Percentiles rank a stretch among this genome's conserved stretches.
Evolutionary conservation across 2,888 invertebrate species (phyloP).

Genomic region (Kuschelorhynchus macadamiae): DNA sequence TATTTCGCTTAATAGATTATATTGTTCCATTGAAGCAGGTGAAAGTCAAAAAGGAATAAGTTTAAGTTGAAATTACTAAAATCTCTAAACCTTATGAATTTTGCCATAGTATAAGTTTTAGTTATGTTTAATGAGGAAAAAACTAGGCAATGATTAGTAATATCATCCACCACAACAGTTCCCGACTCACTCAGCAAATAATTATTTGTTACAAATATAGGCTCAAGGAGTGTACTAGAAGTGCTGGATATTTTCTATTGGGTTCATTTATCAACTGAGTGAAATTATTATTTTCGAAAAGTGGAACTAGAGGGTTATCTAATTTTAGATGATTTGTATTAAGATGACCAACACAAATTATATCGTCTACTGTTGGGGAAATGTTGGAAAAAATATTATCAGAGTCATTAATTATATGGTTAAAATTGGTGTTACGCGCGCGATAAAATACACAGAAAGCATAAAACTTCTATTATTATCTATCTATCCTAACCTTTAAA

Average conservation of each 20-base stretch:
- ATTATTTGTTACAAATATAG: not conserved
- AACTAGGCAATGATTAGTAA: too few species aligned
- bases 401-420: not conserved
- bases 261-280: not conserved
- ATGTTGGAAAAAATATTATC: not conserved
- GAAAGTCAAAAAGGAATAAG: too few species aligned
- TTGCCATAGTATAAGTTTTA: too few species aligned
- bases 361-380: not conserved
- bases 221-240: not conserved
- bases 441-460: not conserved
- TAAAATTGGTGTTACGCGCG: not conserved
- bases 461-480: not conserved
- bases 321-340: not conserved
- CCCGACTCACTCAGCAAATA: not conserved
- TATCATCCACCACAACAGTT: too few species aligned
- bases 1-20: too few species aligned
- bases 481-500: not conserved
- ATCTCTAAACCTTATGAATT: too few species aligned
- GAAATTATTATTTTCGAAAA: not conserved
- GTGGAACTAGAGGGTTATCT: not conserved
- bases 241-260: not conserved
- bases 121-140: too few species aligned
- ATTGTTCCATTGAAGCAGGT: too few species aligned
- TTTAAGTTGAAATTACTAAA: too few species aligned
- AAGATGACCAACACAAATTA: not conserved